phyloP scores from a whole-genome alignment of 2,113 vertebrate genomes.

The Shinisaurus crocodilurus region DNA sequence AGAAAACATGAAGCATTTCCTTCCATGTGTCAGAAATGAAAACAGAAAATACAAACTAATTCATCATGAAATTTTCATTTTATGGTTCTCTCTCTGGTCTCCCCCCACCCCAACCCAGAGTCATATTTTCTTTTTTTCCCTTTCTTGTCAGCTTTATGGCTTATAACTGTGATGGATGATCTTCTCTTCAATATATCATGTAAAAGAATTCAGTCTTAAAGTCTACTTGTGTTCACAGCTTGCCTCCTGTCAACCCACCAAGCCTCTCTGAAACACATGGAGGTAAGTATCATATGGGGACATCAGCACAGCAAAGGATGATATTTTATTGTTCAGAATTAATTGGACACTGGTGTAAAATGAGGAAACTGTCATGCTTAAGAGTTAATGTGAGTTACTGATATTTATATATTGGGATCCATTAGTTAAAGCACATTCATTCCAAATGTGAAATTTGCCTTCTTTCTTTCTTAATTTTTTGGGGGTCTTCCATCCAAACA shows the following conservation, averaged over 20 bases:
- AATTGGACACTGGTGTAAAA: conserved; percentile 73
- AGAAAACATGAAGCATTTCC: conserved; percentile 94
- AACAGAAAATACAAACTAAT: conserved; percentile 88
- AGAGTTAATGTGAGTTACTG: conserved; percentile 75
- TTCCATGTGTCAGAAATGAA: conserved; percentile 87
- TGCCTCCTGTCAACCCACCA: conserved; percentile 69
- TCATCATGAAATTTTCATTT: conserved; percentile 86
- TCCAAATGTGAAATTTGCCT: conserved; percentile 70
- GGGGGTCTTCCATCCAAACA: conserved; percentile 56
- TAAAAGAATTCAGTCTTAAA: conserved; percentile 57
- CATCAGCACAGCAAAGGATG: conserved; percentile 49
- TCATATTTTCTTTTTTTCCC: conserved; percentile 70
- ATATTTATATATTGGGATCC: conserved; percentile 72
- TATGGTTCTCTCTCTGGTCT: conserved; percentile 76
- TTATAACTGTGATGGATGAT: conserved; percentile 67
- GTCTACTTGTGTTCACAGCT: conserved; percentile 76
- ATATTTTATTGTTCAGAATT: conserved; percentile 61
- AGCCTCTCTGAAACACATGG: conserved; percentile 50
- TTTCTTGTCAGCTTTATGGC: conserved; percentile 71
- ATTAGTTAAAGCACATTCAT: conserved; percentile 73
- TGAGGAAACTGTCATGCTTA: conserved; percentile 80
- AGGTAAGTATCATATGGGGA: conserved; percentile 62
- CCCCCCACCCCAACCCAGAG: conserved; percentile 61
- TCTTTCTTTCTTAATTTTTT: not conserved
- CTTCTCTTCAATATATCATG: conserved; percentile 65